Evolutionary conservation across 2,797 vertebrate species (phyloP), one percentile per base, ranked within the genome.

Genomic region (Mallotus villosus): DNA sequence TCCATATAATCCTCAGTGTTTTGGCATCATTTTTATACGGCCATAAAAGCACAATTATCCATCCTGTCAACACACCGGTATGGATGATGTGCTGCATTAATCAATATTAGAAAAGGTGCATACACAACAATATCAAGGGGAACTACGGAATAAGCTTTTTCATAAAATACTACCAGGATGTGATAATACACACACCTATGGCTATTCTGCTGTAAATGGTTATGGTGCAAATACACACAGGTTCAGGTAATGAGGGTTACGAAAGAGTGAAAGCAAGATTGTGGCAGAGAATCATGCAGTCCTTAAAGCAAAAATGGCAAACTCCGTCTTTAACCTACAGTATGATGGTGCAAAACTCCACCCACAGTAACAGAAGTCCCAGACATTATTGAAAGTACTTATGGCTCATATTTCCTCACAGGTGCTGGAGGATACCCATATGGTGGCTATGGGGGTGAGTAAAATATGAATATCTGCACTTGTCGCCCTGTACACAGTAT

Each of bases 401-500:
- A 55, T 55, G 17, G 17, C 4, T n/a, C 19, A 17, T 55, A n/a
- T 55, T 17, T 55, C 19, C 51, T n/a, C 59, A 2, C 70, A 86
- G 87, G 67, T 72, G 60, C 60, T 46, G 82, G 75, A 25, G 63
- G 37, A 22, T 86, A 85, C 64, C 84, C 90, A 7, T 90, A 88
- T 51, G 80, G 78, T 62, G 59, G 74, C 57, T 90, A 86, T 72
- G 84, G 85, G 82, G 77, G 88, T 72, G 77, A 63, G 86, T 67
- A 1, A 37, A 55, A 51, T 60, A 49, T 63, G 37, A 25, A 19
- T 27, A 25, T 27, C 22, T 51, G 21, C 21, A 63, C 25, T 19
- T 0, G 24, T 19, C 60, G 4, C 41, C 68, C 22, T 21, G 3
- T 46, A 46, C 41, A 46, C 9, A 14, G 41, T 46, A 12, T 46